Base-by-base conservation (phyloP, 2,113 vertebrate genomes). In the Campylomormyrus tamandua region DNA sequence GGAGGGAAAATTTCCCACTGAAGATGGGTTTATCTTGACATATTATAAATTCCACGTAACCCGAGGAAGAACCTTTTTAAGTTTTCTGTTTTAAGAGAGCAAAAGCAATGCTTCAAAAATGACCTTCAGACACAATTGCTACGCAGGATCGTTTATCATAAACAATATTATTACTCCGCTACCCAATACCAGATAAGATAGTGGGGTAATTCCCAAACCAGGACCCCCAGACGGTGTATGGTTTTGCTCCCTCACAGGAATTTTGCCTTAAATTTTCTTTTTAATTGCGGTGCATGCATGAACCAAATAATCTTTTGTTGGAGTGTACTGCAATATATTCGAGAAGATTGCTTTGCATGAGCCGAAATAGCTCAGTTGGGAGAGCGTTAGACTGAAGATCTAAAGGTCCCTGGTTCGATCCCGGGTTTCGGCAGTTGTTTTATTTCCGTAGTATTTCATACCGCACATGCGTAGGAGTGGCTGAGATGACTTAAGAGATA, bases 291-390 rank as follows among this genome's bases (percentile, higher is more conserved):
- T 9, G 0, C 6, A 1, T 5, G 5, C 0, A 2, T 58, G 0
- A 58, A 1, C 56, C 6, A 58, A 8, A 58, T 58, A 58, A 8
- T 24, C 6, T 24, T 66, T n/a, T n/a, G 0, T 66, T 27, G 58
- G 0, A 11, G 58, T n/a, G 8, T 66, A 27, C 58, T 62, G 2
- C 2, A 62, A n/a, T 27, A 62, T 3, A 10, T 24, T 58, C 2
- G 1, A 0, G 39, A 13, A 10, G 0, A 0, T 0, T 1, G 0
- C 1, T 0, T 2, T 2, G 1, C 0, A 10, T 0, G 1, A 3
- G 94, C 95, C 95, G 95, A 95, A 95, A 95, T 95, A 95, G 95
- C 95, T 95, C 94, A 95, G 92, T 92, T 92, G 91, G 91, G 92
- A 92, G 92, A 92, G 92, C 92, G 92, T 92, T 92, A 92, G 91